Conservation (phyloP, 2,113 vertebrate genomes). For the Leptosomus discolor region DNA sequence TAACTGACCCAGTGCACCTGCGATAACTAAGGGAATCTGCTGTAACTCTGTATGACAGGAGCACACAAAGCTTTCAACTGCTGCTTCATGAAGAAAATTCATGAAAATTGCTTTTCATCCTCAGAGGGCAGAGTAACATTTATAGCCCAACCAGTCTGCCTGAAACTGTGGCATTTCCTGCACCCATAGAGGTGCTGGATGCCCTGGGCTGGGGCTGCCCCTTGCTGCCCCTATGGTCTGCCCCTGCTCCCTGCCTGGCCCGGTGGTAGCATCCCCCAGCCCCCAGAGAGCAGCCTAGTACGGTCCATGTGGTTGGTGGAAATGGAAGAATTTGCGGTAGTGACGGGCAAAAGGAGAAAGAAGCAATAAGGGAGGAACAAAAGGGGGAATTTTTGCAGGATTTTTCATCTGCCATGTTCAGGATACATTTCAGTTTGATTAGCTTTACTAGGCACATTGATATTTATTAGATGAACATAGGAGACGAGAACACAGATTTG, state of each 20-base stretch:
- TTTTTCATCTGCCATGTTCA: background rate
- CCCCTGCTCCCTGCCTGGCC: background rate
- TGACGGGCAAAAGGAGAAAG: background rate
- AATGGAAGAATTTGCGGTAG: background rate
- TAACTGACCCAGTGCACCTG: background rate
- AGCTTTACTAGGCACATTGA: background rate
- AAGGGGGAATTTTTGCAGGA: background rate
- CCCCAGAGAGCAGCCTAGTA: fast-evolving
- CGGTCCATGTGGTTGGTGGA: fast-evolving
- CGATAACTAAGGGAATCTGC: background rate
- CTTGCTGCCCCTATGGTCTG: fast-evolving
- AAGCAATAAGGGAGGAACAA: background rate
- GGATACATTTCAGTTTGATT: background rate
- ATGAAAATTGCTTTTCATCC: background rate
- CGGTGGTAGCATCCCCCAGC: fast-evolving
- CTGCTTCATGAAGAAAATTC: background rate
- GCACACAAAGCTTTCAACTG: background rate
- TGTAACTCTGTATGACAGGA: background rate
- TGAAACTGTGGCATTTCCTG: background rate
- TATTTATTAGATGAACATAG: background rate
- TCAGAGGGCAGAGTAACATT: background rate
- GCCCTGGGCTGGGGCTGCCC: background rate
- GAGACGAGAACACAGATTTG: background rate
- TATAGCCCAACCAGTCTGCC: background rate
- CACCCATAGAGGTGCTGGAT: fast-evolving